Evolutionary conservation across 2,888 invertebrate genomes (phyloP), one percentile per base, ranked within the genome.

Genomic region (Artemia sinica): DNA sequence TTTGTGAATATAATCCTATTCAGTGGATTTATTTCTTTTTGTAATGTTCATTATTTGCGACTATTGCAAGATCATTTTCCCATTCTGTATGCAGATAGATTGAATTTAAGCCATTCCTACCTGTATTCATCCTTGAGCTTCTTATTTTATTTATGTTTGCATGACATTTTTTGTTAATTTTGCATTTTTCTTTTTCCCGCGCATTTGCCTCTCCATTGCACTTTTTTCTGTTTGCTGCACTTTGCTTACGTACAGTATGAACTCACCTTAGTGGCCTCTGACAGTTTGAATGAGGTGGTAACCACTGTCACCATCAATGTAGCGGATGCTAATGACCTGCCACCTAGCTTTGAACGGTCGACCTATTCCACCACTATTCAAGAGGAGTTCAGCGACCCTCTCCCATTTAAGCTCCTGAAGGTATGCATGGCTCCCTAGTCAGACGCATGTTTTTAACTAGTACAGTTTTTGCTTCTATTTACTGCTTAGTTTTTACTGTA

Each of bases 321-420:
- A 74, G 84, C 86, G 74, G 91, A 92, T 80, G 87, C 89, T 76
- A 92, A 92, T 81, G 93, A 93, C 80, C 83, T 91, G 75, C 88
- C 91, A 69, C 93, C 93, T 50, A 84, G 83, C 74, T 89, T 89
- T 80, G 83, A 85, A 72, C 82, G 84, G 76, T 83, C 84, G 73
- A 78, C 84, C 70, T 90, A 89, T 81, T 79, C 84, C 76, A 84
- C 86, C 67, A 83, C 84, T 72, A 85, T 89, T 74, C 82, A 86
- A 72, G 90, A 90, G 79, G 89, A 89, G 79, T 83, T 84, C 75
- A 79, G 80, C 69, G 85, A 86, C 74, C 84, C 85, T 72, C 86
- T 86, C 77, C 88, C 87, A 71, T 74, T 74, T 69, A 74, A 72
- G 68, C 73, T 76, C 65, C 72, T 76, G 49, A 72, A 77, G 76